Evolutionary conservation across 2,888 invertebrate species (phyloP), one percentile per base, ranked within the genome.

Genomic region (Drosophila barbarae): DNA sequence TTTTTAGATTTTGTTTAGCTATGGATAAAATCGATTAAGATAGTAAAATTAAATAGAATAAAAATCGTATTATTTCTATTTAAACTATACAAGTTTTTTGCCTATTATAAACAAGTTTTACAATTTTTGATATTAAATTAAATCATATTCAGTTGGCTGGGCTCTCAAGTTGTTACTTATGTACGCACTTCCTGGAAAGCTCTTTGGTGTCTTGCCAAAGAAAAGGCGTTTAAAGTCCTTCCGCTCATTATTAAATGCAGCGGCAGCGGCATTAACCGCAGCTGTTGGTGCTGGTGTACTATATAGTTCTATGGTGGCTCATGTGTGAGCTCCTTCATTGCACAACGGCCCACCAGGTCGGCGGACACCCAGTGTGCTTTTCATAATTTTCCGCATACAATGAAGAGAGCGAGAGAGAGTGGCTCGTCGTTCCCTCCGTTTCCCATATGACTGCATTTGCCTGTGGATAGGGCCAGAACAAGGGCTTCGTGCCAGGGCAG

Each of bases 171-270:
- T 15, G 26, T 15, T 42, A n/a, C 42, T 42, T 26, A 26, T 42
- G 42, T n/a, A 42, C 26, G 42, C 26, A 42, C 15, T 44, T 28
- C 15, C 26, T 15, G 2, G 28, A 28, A 15, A 15, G 6, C 26
- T 44, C 10, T 13, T 1, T 15, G 26, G 12, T n/a, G 44, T 12
- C 23, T n/a, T 28, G 18, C 18, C 18, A 21, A 30, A 32, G 13
- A 21, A 69, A 44, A 23, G 42, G 26, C 52, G 47, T 44, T 79
- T 74, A 68, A 76, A 79, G 69, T 65, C 70, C 74, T 76, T 77
- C 74, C 80, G 74, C 83, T 79, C 76, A 79, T 80, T 79, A 79
- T 76, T 71, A 71, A 83, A 72, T 64, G 76, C 77, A 72, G 60
- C 42, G 56, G 56, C 36, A 59, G 65, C 23, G 68, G 75, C 77